Evolutionary conservation across 2,797 vertebrate species (phyloP).

Genomic region (Pangasius sanitwongsei): DNA sequence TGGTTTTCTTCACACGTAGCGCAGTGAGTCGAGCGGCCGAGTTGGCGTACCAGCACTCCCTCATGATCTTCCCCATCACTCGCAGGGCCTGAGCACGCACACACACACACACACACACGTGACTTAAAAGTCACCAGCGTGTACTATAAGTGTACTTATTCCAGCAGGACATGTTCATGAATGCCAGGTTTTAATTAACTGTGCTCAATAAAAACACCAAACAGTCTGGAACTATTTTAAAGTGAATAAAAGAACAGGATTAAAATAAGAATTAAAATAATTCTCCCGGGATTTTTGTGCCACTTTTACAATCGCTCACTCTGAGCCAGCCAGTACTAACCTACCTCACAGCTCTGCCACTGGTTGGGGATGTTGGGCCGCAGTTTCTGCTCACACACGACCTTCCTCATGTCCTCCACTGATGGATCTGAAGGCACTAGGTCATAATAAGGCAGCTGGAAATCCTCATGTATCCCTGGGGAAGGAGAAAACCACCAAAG

Average conservation of each 20-base stretch:
- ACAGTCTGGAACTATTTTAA: background rate
- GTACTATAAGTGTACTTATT: background rate
- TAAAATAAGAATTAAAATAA: background rate
- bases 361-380: constrained; percentile 94
- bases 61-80: constrained; percentile 93
- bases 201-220: background rate
- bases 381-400: constrained; percentile 94
- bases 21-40: constrained; percentile 90
- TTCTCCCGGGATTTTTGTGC: background rate
- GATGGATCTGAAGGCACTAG: constrained; percentile 97
- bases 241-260: background rate
- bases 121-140: background rate
- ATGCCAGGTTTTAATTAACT: no score
- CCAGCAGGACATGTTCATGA: background rate
- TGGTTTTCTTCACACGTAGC: constrained; percentile 94
- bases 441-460: constrained; percentile 96
- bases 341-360: constrained; percentile 97
- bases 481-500: background rate
- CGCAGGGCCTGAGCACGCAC: constrained; percentile 81
- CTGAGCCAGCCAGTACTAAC: background rate
- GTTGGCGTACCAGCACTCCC: constrained; percentile 92
- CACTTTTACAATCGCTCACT: background rate
- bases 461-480: constrained; percentile 90
- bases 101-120: constrained; percentile 46
- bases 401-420: constrained; percentile 92